Percentiles rank a stretch among this genome's conserved stretches.
Evolutionary conservation across 2,113 vertebrate species (phyloP).

Genomic region (Thomomys bottae): DNA sequence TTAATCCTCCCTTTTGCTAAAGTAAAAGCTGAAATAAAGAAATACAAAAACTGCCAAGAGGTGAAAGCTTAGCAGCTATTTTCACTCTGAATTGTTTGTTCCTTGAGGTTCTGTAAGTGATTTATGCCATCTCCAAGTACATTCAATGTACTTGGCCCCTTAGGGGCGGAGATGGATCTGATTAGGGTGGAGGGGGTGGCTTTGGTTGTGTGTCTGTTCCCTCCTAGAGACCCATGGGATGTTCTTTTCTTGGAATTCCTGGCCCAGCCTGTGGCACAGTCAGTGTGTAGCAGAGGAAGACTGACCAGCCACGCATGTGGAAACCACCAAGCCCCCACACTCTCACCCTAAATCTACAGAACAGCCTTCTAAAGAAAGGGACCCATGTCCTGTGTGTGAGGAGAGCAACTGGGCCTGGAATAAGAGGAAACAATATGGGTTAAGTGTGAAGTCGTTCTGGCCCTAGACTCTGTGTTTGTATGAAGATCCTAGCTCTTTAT

Average conservation of each 20-base stretch:
- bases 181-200: neutral
- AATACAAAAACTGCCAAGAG: constrained; percentile 30
- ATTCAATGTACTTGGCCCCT: constrained; percentile 5
- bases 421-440: neutral
- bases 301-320: neutral
- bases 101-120: constrained; percentile 60
- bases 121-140: constrained; percentile 47
- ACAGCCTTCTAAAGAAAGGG: neutral
- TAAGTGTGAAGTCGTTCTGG: neutral
- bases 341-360: neutral
- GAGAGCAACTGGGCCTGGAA: neutral
- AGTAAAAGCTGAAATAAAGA: constrained; percentile 31
- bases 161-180: constrained; percentile 37
- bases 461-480: neutral
- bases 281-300: neutral
- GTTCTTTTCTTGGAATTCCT: neutral
- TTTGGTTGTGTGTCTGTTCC: neutral
- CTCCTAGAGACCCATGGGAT: neutral
- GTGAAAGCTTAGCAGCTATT: constrained; percentile 53
- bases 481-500: neutral
- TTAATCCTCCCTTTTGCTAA: constrained; percentile 16
- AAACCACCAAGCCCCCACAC: too few species aligned
- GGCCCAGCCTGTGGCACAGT: neutral
- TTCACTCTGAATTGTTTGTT: constrained; percentile 60
- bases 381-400: neutral